Percentiles rank a stretch among this genome's conserved stretches.
phyloP scores from a whole-genome alignment of 2,888 invertebrate genomes.

The Punctoribates punctum region DNA sequence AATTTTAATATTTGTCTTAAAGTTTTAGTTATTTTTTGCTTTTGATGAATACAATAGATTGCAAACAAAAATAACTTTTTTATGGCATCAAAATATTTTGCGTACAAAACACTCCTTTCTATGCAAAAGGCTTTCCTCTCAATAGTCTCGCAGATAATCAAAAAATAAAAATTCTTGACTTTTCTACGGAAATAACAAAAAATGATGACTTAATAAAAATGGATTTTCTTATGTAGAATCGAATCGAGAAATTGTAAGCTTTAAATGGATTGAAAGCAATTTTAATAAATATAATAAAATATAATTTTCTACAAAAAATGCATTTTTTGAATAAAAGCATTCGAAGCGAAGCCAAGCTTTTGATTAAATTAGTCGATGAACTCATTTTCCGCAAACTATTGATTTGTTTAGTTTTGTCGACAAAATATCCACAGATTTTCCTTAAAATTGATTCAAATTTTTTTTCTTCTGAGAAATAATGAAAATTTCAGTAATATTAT shows the following conservation, averaged over 20 bases:
- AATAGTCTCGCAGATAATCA: too few species aligned
- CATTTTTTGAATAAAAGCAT: neutral
- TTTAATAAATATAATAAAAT: neutral
- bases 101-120: too few species aligned
- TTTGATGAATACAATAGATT: constrained; percentile 7
- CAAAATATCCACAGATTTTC: neutral
- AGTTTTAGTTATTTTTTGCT: neutral
- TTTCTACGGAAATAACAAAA: neutral
- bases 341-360: neutral
- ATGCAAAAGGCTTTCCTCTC: too few species aligned
- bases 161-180: too few species aligned
- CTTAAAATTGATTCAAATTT: too few species aligned
- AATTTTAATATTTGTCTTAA: neutral
- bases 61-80: neutral
- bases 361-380: constrained; percentile 1
- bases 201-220: neutral
- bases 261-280: neutral
- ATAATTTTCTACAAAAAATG: neutral
- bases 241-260: too few species aligned
- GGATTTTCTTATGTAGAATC: too few species aligned
- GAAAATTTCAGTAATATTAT: too few species aligned
- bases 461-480: too few species aligned
- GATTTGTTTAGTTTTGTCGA: neutral
- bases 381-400: neutral
- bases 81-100: too few species aligned